Percentiles rank a stretch among this genome's conserved stretches.
phyloP scores from a whole-genome alignment of 2,888 invertebrate species.

The Agrotis segetum region DNA sequence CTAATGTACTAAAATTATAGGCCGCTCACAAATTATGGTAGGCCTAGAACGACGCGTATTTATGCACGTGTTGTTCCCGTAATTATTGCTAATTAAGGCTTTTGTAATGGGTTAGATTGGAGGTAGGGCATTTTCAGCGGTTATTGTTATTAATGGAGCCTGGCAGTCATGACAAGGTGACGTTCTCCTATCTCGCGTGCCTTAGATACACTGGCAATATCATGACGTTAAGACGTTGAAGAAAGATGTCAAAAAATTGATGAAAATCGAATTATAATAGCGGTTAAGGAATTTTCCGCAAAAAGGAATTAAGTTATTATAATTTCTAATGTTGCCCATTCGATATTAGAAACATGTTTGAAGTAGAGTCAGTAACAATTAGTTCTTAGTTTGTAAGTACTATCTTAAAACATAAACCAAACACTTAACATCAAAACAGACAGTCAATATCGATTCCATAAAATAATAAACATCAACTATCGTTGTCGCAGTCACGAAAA shows the following conservation, averaged over 20 bases:
- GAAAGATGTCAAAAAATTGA: neutral
- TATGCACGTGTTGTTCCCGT: constrained; percentile 22
- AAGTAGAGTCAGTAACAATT: neutral
- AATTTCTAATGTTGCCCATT: no score
- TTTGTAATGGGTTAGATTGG: constrained; percentile 26
- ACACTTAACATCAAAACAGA: constrained; percentile 4
- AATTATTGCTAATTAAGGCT: constrained; percentile 40
- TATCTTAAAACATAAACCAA: neutral
- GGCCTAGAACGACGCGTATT: constrained; percentile 18
- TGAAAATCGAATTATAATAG: neutral
- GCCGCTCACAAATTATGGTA: constrained; percentile 33
- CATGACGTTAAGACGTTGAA: neutral
- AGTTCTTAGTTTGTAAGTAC: no score
- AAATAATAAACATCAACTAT: constrained; percentile 39
- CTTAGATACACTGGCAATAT: neutral
- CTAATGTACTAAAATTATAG: constrained; percentile 57
- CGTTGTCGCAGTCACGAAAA: constrained; percentile 44
- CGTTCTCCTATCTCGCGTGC: neutral
- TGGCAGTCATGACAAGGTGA: neutral
- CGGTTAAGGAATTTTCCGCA: no score
- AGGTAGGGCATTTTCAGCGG: constrained; percentile 12
- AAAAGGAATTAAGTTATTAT: no score
- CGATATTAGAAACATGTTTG: neutral
- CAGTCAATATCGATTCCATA: constrained; percentile 2
- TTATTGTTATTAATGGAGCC: neutral